phyloP scores from a whole-genome alignment of 2,113 vertebrate species.

The Propithecus coquereli region DNA sequence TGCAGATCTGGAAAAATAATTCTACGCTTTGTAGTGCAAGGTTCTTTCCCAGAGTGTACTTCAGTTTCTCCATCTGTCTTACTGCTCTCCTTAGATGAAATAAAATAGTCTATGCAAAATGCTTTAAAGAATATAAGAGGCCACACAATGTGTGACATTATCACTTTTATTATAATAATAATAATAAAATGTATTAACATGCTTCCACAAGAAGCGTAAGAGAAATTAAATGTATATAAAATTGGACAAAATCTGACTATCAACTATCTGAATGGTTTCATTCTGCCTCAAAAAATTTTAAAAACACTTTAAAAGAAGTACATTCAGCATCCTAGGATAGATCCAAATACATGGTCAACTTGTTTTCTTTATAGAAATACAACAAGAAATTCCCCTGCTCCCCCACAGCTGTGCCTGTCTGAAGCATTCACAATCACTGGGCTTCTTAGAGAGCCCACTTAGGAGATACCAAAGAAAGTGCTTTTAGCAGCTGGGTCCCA shows the following conservation, averaged over 20 bases:
- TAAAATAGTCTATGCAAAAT: neutral
- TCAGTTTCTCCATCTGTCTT: neutral
- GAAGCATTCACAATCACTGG: conserved; percentile 75
- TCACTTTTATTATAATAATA: neutral
- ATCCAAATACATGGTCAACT: conserved; percentile 59
- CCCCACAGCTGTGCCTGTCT: conserved; percentile 75
- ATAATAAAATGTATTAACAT: neutral
- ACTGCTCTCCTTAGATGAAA: neutral
- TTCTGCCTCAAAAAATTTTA: conserved; percentile 35
- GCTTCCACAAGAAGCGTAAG: neutral
- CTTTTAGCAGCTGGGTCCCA: conserved; percentile 83
- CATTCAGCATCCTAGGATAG: conserved; percentile 53
- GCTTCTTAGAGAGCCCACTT: conserved; percentile 74
- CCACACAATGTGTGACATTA: neutral
- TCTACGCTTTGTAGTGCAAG: no score
- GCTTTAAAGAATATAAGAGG: neutral
- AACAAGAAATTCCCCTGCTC: conserved; percentile 58
- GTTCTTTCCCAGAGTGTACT: neutral
- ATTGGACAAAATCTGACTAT: neutral
- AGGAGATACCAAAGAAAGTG: conserved; percentile 73
- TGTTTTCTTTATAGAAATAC: conserved; percentile 60
- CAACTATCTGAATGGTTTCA: neutral
- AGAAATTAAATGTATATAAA: neutral
- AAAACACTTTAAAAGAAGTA: conserved; percentile 24
- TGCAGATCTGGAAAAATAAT: no score